These are phyloP conservation scores for Orgyia antiqua DNA, from an alignment of 2,888 invertebrate species.

Conservation along the genomic window DNA sequence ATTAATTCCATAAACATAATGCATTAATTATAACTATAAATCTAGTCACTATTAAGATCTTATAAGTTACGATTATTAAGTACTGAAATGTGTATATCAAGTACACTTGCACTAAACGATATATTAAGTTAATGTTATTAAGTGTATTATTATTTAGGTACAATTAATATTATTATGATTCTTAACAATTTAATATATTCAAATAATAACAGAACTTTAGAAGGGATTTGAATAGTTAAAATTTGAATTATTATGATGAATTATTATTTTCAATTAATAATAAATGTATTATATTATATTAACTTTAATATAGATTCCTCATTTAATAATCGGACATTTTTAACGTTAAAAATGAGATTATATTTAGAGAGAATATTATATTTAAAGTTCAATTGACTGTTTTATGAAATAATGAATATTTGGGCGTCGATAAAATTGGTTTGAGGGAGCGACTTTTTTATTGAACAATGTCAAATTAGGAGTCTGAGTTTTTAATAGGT, in stretches of 20 bases:
- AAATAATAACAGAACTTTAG: no score
- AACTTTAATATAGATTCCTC: constrained; percentile 5
- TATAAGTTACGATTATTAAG: constrained; percentile 56
- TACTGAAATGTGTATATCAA: constrained; percentile 46
- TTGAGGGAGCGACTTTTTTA: no score
- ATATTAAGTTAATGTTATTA: constrained; percentile 20
- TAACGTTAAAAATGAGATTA: constrained; percentile 21
- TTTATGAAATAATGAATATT: no score
- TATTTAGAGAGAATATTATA: constrained; percentile 3
- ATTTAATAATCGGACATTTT: constrained; percentile 17
- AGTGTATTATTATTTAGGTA: constrained; percentile 10
- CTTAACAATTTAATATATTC: constrained; percentile 14
- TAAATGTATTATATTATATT: no score
- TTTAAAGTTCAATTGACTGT: constrained; percentile 3
- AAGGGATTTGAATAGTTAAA: no score
- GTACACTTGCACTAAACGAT: constrained; percentile 38
- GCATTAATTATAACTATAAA: constrained; percentile 44
- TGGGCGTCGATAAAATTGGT: no score
- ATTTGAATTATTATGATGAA: no score
- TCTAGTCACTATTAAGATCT: constrained; percentile 58
- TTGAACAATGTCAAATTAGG: no score
- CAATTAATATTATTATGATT: constrained; percentile 10
- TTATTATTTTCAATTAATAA: no score
- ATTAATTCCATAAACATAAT: constrained; percentile 61
- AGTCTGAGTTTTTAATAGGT: no score